Base-by-base conservation (phyloP, 2,797 vertebrate genomes). In the Tenualosa thibaudeaui region DNA sequence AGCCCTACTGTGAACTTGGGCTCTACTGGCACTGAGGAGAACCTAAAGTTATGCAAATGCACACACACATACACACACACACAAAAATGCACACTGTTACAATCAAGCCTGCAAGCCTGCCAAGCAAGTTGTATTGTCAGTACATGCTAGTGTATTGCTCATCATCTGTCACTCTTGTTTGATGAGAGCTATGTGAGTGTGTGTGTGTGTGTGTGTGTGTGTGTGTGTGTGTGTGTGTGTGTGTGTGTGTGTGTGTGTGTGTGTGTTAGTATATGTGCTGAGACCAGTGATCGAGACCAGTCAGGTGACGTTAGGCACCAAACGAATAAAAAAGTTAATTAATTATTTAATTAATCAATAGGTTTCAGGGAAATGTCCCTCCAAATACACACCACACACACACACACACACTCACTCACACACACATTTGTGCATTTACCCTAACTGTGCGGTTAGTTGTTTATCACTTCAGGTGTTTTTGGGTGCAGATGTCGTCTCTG, bases 1-100 rank as follows among this genome's bases (percentile, higher is more conserved):
- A 81, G 82, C 88, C 89, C 68, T 87, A 56, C 71, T 81, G 82
- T 84, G 90, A 91, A 89, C 81, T 85, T 85, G 81, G 88, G 83
- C 86, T 92, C 87, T 81, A 86, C 78, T 86, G 87, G 89, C 90
- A 90, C 89, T 89, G 84, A 91, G 71, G 85, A 87, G 82, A 86
- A 84, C 87, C 71, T 43, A 50, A 84, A 46, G 81, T 60, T 37
- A 84, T 82, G 71, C 81, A 84, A 5, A 71, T 12, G 24, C 71
- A 68, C 22, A 19, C 81, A 82, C 60, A 65, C 84, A 40, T 56
- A 37, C 81, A 60, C 56, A 46, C 82, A 83, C 82, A 83, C 82
- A 83, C 82, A 83, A 40, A 65, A 40, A 65, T 40, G 49, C 82
- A 65, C 82, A 10, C n/a, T 37, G 9, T 26, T n/a, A 78, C 71